Evolutionary conservation across 2,113 vertebrate genomes (phyloP).

Genomic region (Atlantisia rogersi): DNA sequence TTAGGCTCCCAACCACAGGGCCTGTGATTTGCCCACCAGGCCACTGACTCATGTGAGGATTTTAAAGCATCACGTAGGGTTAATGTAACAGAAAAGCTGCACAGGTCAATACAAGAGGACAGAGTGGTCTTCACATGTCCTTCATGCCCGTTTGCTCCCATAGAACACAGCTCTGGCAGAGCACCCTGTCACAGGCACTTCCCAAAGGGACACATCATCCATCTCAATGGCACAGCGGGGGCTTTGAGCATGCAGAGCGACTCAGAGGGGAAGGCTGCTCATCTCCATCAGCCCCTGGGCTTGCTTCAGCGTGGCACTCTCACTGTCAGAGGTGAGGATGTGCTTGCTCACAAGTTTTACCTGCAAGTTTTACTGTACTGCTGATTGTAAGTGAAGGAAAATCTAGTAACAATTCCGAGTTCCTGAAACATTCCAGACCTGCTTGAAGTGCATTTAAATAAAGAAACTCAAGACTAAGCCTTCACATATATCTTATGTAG

Average conservation of each 20-base stretch:
- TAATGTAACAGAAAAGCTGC: not conserved
- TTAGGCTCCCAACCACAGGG: not conserved
- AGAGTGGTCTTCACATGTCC: not conserved
- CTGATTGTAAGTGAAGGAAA: not conserved
- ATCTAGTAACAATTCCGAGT: not conserved
- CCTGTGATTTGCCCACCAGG: not conserved
- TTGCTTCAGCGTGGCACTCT: not conserved
- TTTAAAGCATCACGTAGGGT: not conserved
- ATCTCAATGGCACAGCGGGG: too few relatives aligned
- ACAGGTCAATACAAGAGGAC: not conserved
- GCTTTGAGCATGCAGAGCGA: too few relatives aligned
- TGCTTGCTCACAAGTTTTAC: not conserved
- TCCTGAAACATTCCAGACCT: not conserved
- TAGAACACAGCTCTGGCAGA: not conserved
- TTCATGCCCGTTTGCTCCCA: not conserved
- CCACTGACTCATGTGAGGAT: not conserved
- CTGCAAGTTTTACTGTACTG: not conserved
- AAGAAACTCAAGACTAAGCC: not conserved
- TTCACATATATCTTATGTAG: not conserved
- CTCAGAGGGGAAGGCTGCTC: not conserved
- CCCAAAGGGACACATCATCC: not conserved
- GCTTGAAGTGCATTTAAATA: not conserved
- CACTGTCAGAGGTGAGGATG: accelerated
- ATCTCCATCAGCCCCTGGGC: too few relatives aligned
- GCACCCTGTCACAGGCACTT: not conserved